Percentiles rank a stretch among this genome's conserved stretches.
These are phyloP conservation scores for Drosophila pectinifera DNA, from an alignment of 1,140 invertebrate species.

Conservation along the genomic window DNA sequence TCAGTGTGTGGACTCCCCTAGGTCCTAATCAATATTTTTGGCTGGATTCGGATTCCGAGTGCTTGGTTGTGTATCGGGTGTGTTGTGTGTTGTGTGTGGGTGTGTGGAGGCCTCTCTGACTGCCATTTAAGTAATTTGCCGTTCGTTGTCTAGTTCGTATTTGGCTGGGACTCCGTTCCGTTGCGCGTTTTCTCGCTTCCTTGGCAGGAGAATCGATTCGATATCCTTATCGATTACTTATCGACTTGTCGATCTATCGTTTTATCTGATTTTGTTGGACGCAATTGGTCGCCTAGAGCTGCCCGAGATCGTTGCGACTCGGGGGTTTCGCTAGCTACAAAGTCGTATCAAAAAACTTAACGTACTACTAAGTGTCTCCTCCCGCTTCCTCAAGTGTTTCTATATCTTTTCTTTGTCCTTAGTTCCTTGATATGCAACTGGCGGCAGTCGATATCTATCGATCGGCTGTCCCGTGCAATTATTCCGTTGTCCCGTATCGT, in stretches of 20 bases:
- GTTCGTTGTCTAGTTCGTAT: constrained; percentile 49
- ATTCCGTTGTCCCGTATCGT: neutral
- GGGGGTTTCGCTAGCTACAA: constrained; percentile 74
- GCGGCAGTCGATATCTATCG: neutral
- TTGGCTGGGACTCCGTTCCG: constrained; percentile 5
- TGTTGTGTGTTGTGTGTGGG: constrained; percentile 7
- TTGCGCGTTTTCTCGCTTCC: neutral
- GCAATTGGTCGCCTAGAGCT: constrained; percentile 66
- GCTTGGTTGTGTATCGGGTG: neutral
- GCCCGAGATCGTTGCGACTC: constrained; percentile 41
- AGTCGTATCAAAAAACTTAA: constrained; percentile 76
- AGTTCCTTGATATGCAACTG: constrained; percentile 27
- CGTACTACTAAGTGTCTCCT: constrained; percentile 41
- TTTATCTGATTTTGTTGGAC: constrained; percentile 53
- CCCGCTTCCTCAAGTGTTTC: neutral
- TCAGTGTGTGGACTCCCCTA: constrained; percentile 34
- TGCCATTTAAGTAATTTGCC: constrained; percentile 49
- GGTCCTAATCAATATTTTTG: constrained; percentile 42
- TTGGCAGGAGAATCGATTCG: constrained; percentile 16
- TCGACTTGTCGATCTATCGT: too few relatives aligned
- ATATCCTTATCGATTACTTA: constrained; percentile 7
- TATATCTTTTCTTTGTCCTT: constrained; percentile 8
- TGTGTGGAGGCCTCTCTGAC: constrained; percentile 3
- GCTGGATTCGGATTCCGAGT: constrained; percentile 36
- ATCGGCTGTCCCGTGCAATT: constrained; percentile 20